Evolutionary conservation across 2,113 vertebrate genomes (phyloP).

Genomic region (Calidris pygmaea): DNA sequence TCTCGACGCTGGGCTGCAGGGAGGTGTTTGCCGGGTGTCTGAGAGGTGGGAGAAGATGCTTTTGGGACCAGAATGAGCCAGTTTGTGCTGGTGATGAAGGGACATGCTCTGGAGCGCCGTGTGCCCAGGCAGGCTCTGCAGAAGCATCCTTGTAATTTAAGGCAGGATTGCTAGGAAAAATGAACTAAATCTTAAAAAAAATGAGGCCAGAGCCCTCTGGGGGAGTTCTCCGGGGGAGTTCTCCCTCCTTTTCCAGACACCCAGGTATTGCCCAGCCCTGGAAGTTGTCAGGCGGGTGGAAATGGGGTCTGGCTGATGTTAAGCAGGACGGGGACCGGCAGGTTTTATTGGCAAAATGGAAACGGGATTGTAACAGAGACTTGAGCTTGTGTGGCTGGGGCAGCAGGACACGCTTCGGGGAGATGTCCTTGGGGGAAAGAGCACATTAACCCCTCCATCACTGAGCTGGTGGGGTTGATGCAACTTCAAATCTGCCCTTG

Average conservation of each 20-base stretch:
- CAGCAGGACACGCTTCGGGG: not conserved
- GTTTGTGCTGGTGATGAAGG: not conserved
- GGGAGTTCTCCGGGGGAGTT: not conserved
- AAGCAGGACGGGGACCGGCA: not conserved
- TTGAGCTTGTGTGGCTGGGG: not conserved
- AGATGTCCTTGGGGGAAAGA: not conserved
- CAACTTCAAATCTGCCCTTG: not conserved
- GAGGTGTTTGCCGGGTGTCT: not conserved
- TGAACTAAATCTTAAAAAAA: not conserved
- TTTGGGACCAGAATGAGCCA: not conserved
- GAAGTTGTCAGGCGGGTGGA: not conserved
- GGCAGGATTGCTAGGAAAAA: not conserved
- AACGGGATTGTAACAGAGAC: not conserved
- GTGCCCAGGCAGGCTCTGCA: not conserved
- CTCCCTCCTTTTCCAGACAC: not conserved
- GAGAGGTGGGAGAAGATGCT: not conserved
- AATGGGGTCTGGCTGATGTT: not conserved
- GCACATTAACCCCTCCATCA: not conserved
- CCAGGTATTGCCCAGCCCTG: not conserved
- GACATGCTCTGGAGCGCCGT: not conserved
- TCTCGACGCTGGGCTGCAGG: not conserved
- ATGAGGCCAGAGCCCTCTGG: rapidly evolving
- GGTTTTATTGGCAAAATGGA: not conserved
- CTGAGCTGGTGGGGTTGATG: not conserved
- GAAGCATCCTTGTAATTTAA: not conserved